These are phyloP conservation scores for Enteromius unitaeniatus DNA, from an alignment of 2,797 vertebrate genomes.

Conservation along the genomic window DNA sequence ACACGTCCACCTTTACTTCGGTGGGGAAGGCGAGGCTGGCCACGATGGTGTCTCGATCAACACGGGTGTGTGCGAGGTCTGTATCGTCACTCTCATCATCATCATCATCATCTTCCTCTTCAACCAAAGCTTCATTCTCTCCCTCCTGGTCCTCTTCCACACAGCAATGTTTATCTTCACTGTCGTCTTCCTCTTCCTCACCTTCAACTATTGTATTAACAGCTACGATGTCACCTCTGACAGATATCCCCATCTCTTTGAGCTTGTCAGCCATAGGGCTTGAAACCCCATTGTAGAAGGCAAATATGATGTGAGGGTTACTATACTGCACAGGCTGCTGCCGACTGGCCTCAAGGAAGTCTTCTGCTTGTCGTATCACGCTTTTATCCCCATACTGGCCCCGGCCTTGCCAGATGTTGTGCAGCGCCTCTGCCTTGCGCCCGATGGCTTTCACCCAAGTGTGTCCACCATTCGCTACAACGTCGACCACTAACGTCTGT, in stretches of 20 bases:
- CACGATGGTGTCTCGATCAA: constrained; percentile 82
- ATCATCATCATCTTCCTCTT: constrained; percentile 32
- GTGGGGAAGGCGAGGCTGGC: constrained; percentile 85
- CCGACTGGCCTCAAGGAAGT: constrained; percentile 87
- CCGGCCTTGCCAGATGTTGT: constrained; percentile 96
- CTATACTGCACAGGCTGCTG: constrained; percentile 92
- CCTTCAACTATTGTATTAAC: constrained; percentile 75
- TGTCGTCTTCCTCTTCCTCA: constrained; percentile 65
- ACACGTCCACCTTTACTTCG: constrained; percentile 84
- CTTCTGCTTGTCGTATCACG: constrained; percentile 87
- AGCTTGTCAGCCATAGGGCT: constrained; percentile 90
- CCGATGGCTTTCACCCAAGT: constrained; percentile 97
- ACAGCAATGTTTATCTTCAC: constrained; percentile 61
- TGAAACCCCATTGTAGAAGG: constrained; percentile 94
- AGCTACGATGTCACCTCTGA: constrained; percentile 91
- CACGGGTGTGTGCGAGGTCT: constrained; percentile 73
- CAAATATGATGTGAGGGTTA: constrained; percentile 90
- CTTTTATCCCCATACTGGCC: constrained; percentile 96
- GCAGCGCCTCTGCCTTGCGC: constrained; percentile 93
- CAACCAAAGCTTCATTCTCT: constrained; percentile 25
- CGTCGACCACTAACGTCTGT: constrained; percentile 90
- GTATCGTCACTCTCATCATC: constrained; percentile 13
- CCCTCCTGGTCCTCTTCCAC: constrained; percentile 57
- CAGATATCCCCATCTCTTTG: constrained; percentile 88
- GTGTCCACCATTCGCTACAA: constrained; percentile 90